Conservation (phyloP, 2,113 vertebrate species). For the Morone chrysops region DNA sequence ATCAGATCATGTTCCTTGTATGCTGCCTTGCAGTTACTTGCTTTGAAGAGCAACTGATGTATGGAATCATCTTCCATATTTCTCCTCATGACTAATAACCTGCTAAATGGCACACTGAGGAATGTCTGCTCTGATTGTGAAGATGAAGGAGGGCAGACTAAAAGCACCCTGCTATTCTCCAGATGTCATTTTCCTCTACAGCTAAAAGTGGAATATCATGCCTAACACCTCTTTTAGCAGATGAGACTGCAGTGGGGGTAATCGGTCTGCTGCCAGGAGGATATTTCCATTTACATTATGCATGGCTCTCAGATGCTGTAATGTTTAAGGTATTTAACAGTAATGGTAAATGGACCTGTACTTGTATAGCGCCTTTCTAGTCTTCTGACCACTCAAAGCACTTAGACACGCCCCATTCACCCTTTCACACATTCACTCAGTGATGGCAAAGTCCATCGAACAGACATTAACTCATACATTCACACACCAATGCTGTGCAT, state of each 20-base stretch:
- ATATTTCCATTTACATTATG: constrained; percentile 37
- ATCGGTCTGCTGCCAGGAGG: constrained; percentile 26
- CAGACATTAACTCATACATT: too few species aligned
- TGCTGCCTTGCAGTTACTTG: constrained; percentile 18
- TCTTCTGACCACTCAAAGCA: too few species aligned
- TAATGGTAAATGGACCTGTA: too few species aligned
- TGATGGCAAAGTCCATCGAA: too few species aligned
- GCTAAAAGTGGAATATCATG: constrained; percentile 7
- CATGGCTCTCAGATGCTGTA: constrained; percentile 1
- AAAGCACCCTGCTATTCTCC: constrained; percentile 9
- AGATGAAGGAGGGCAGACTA: background rate
- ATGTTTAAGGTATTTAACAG: constrained; percentile 24
- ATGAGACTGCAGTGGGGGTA: constrained; percentile 11
- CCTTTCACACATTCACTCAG: too few species aligned
- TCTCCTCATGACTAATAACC: constrained; percentile 3
- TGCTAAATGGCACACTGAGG: constrained; percentile 3
- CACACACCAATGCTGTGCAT: too few species aligned
- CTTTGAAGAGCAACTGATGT: constrained; percentile 43
- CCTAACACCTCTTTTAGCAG: constrained; percentile 16
- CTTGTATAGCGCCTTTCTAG: too few species aligned
- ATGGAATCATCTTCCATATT: constrained; percentile 21
- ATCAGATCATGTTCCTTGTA: constrained; percentile 21
- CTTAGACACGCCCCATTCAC: too few species aligned
- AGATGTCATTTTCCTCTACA: constrained; percentile 12
- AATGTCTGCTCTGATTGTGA: constrained; percentile 5